These are phyloP conservation scores for Tachysurus fulvidraco DNA, from an alignment of 2,113 vertebrate species.

Conservation along the genomic window DNA sequence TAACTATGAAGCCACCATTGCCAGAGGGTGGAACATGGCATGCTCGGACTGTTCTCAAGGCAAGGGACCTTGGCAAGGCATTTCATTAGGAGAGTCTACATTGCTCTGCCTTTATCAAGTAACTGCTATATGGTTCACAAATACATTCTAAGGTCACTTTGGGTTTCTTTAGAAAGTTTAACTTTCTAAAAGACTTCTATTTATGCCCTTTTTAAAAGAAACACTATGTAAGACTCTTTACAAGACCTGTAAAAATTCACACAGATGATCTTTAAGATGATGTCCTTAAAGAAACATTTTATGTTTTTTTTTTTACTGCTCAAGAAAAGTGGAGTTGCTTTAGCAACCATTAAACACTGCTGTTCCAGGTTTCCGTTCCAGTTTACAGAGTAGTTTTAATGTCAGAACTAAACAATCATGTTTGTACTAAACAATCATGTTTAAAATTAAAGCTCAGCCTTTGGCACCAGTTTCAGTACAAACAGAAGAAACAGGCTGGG, in stretches of 20 bases:
- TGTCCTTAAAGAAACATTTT: neutral
- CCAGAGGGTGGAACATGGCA: too few species aligned
- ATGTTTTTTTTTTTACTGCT: neutral
- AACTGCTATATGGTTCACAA: neutral
- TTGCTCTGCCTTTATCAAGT: neutral
- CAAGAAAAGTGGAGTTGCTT: neutral
- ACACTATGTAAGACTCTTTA: neutral
- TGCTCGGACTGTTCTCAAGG: too few species aligned
- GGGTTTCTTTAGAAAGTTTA: neutral
- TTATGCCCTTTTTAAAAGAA: neutral
- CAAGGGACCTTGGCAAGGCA: too few species aligned
- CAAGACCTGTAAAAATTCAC: neutral
- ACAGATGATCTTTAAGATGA: neutral
- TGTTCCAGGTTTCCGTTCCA: neutral
- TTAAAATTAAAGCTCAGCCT: neutral
- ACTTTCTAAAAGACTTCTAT: neutral
- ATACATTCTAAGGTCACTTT: neutral
- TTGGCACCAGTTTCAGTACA: conserved; percentile 52
- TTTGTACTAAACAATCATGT: neutral
- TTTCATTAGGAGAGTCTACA: too few species aligned
- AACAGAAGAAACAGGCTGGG: neutral
- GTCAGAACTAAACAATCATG: neutral
- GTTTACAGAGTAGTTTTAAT: neutral
- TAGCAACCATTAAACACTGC: neutral
- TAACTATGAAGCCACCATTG: too few species aligned